Evolutionary conservation across 1,140 invertebrate species (phyloP).

Genomic region (Zophobas morio): DNA sequence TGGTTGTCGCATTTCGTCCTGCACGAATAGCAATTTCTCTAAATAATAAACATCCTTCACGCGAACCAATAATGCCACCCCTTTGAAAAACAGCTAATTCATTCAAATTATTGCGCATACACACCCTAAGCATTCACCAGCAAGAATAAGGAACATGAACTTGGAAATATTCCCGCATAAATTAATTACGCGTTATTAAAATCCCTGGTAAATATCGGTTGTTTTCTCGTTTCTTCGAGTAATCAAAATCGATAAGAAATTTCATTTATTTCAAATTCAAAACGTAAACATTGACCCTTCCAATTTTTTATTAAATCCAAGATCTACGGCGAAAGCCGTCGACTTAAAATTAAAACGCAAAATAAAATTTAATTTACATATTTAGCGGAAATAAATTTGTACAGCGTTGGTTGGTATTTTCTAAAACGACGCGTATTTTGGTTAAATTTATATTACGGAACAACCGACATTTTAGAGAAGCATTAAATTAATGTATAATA

Average conservation of each 20-base stretch:
- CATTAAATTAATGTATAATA: conserved; percentile 41
- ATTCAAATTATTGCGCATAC: conserved; percentile 32
- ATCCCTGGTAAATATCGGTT: conserved; percentile 14
- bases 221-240: background rate
- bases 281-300: background rate
- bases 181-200: conserved; percentile 28
- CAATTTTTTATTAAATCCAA: background rate
- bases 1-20: conserved; percentile 25
- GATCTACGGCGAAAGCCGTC: background rate
- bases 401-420: background rate
- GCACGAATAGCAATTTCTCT: conserved; percentile 33
- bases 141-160: conserved; percentile 16
- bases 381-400: background rate
- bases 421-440: background rate
- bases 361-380: background rate
- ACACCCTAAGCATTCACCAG: conserved; percentile 21
- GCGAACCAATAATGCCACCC: conserved; percentile 25
- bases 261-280: conserved; percentile 1
- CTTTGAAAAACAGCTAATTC: conserved; percentile 12
- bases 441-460: conserved; percentile 2
- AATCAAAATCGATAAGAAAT: conserved; percentile 16
- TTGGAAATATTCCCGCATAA: conserved; percentile 30
- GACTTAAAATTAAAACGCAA: background rate
- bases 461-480: conserved; percentile 15
- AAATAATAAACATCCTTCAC: conserved; percentile 37